Evolutionary conservation across 1,140 invertebrate genomes (phyloP), one percentile per base, ranked within the genome.

Genomic region (Cydia strobilella): DNA sequence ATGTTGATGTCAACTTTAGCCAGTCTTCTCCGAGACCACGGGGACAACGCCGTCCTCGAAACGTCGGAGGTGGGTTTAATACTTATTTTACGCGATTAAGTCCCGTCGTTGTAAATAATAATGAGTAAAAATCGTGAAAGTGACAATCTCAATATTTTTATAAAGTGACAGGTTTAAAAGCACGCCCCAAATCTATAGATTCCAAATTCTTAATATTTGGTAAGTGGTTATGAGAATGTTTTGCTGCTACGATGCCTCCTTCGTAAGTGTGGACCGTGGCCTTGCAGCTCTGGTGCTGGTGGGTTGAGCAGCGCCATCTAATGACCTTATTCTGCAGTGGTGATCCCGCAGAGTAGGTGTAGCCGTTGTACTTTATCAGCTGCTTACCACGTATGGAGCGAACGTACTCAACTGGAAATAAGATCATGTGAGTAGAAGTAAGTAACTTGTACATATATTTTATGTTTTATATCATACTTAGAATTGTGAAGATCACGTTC

Each of bases 341-440:
- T 3, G 27, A 39, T 3, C 27, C 31, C 27, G 65, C 65, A 3
- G 65, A 80, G 74, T 81, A 86, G 0, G 76, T 81, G 27, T 82
- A 82, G 1, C 80, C 81, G 0, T 79, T 51, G 31, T 83, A 77
- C 9, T 75, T 75, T 1, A 88, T 75, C 75, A 88, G 75, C 9
- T 63, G 39, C 15, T 81, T 86, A 1, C 86, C 86, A 42, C 77
- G 77, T 25, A 78, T 80, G 0, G 86, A 86, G 18, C 62, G 78
- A 6, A 84, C 74, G 51, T 78, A 84, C 51, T 80, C 54, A 2
- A 79, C 71, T 4, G 23, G 6, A 69, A 69, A 7, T n/a, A 66
- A 9, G 9, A 12, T 31, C 12, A 6, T 20, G 0, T 27, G 0
- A 9, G 9, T 35, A 27, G n/a, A n/a, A 66, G 0, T 1, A 35